Evolutionary conservation across 2,888 invertebrate species (phyloP), one percentile per base, ranked within the genome.

Genomic region (Pseudanteris insignis): DNA sequence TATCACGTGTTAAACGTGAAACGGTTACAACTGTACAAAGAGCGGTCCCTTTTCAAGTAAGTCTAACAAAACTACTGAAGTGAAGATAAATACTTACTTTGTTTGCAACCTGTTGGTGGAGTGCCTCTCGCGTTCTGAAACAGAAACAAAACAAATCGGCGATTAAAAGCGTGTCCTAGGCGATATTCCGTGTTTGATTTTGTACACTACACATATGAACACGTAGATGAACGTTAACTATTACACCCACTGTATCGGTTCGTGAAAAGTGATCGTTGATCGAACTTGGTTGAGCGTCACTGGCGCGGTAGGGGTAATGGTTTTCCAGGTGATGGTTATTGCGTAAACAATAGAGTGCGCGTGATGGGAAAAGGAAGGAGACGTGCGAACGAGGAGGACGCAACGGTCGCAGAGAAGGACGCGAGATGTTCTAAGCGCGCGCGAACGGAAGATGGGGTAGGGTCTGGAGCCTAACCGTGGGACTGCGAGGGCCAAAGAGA

Each of bases 121-220:
- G 67, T 82, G 82, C 68, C 82, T 80, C 69, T 83, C 83, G 61
- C 82, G 81, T 75, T 83, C 84, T 84, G 82, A 68, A 84, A 84
- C 77, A 28, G n/a, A n/a, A 40, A 40, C n/a, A 40, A 28, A 3
- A 26, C 26, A 26, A 26, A 26, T n/a, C n/a, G n/a, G n/a, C n/a
- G n/a, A n/a, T n/a, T n/a, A n/a, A n/a, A n/a, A n/a, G n/a, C n/a
- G n/a, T n/a, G n/a, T n/a, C n/a, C n/a, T n/a, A n/a, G n/a, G n/a
- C n/a, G n/a, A n/a, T n/a, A n/a, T n/a, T n/a, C n/a, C n/a, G n/a
- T n/a, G n/a, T n/a, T n/a, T n/a, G n/a, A n/a, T n/a, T n/a, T n/a
- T n/a, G n/a, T n/a, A n/a, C n/a, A n/a, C n/a, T n/a, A n/a, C n/a
- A n/a, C n/a, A n/a, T n/a, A n/a, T n/a, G n/a, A n/a, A n/a, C n/a